These are phyloP conservation scores for Trachymyrmex cornetzi DNA, from an alignment of 1,140 invertebrate genomes.

Conservation along the genomic window DNA sequence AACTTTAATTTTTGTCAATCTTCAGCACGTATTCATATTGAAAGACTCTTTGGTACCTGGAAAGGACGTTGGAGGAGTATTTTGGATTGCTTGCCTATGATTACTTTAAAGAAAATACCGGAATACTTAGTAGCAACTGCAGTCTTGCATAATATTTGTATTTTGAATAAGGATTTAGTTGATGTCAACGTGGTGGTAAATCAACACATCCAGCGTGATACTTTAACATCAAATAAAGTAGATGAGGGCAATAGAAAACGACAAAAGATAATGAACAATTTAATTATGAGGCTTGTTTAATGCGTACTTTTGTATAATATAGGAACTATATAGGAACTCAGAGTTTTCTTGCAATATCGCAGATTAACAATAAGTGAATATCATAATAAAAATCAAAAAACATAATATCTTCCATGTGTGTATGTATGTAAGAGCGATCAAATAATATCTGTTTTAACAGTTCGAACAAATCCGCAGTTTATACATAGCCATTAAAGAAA, in stretches of 20 bases:
- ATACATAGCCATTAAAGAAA: too few species aligned
- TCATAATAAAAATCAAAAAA: too few species aligned
- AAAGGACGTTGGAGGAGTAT: conserved; percentile 1
- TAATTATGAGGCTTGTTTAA: not conserved
- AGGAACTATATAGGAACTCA: too few species aligned
- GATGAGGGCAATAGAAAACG: not conserved
- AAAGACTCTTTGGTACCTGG: not conserved
- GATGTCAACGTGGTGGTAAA: not conserved
- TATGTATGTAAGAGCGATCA: too few species aligned
- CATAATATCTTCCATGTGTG: too few species aligned
- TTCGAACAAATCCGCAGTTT: too few species aligned
- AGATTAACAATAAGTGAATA: too few species aligned
- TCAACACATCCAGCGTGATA: not conserved
- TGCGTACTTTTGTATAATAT: too few species aligned
- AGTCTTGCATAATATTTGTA: conserved; percentile 6
- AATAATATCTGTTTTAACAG: too few species aligned
- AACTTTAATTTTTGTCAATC: not conserved
- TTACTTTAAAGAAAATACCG: not conserved
- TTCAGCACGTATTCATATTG: not conserved
- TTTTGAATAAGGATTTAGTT: not conserved
- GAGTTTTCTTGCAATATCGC: too few species aligned
- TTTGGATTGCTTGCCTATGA: not conserved
- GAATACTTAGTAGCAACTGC: not conserved
- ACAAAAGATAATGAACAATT: not conserved
- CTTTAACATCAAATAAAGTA: not conserved